Evolutionary conservation across 2,797 vertebrate species (phyloP).

Genomic region (Scomberomorus guttatus): DNA sequence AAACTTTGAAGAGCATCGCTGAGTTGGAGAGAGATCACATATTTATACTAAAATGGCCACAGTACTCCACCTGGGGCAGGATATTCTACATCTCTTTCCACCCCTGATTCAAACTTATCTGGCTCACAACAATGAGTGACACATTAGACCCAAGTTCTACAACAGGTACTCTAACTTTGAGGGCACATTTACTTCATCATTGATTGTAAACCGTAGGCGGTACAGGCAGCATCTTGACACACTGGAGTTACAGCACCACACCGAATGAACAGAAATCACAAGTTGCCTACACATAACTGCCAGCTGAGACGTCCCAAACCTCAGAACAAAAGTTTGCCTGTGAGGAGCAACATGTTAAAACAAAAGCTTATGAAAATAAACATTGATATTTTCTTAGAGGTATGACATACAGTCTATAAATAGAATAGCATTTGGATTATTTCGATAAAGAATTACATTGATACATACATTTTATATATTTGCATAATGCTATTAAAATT

Average conservation of each 20-base stretch:
- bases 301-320: constrained; percentile 68
- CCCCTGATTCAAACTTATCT: constrained; percentile 52
- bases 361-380: constrained; percentile 84
- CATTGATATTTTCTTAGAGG: constrained; percentile 78
- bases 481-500: constrained; percentile 75
- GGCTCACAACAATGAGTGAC: constrained; percentile 63
- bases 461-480: constrained; percentile 78
- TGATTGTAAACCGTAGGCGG: constrained; percentile 59
- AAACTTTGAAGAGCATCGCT: neutral
- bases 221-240: constrained; percentile 74
- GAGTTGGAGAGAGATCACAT: neutral
- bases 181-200: constrained; percentile 55
- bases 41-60: neutral
- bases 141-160: constrained; percentile 56
- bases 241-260: constrained; percentile 71
- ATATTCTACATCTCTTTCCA: constrained; percentile 52
- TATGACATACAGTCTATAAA: constrained; percentile 83
- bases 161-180: constrained; percentile 40
- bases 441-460: constrained; percentile 80
- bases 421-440: constrained; percentile 82
- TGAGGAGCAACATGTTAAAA: constrained; percentile 68
- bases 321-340: constrained; percentile 61
- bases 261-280: constrained; percentile 62
- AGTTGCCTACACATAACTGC: constrained; percentile 47
- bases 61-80: neutral